Conservation (phyloP, 2,888 invertebrate genomes). For the Hemicrepidius hirtus region DNA sequence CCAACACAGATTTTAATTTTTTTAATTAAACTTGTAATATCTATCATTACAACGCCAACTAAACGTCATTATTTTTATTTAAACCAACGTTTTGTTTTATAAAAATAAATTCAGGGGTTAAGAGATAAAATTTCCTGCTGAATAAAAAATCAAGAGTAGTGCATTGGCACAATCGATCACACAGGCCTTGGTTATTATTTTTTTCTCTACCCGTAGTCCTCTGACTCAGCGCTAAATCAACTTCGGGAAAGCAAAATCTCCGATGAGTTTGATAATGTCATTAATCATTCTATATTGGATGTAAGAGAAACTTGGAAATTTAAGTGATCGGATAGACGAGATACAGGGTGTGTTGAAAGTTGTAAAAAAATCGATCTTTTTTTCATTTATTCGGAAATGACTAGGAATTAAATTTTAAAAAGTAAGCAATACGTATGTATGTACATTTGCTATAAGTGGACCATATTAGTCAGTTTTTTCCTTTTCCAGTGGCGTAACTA, state of each 20-base stretch:
- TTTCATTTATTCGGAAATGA: too few species aligned
- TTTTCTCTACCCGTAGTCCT: background rate
- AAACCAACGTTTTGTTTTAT: too few species aligned
- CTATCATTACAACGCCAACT: too few species aligned
- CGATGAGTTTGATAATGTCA: conserved; percentile 25
- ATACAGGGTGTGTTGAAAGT: background rate
- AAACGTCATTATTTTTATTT: too few species aligned
- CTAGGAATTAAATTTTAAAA: too few species aligned
- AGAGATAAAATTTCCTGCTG: conserved; percentile 18
- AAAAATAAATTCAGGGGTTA: background rate
- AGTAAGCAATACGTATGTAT: too few species aligned
- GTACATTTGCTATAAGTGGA: too few species aligned
- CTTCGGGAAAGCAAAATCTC: background rate
- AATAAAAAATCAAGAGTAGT: conserved; percentile 20
- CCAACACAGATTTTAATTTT: too few species aligned
- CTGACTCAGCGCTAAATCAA: conserved; percentile 18
- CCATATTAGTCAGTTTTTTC: too few species aligned
- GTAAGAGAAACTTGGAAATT: background rate
- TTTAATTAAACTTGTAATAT: too few species aligned
- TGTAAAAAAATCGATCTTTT: background rate
- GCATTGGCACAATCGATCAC: conserved; percentile 23
- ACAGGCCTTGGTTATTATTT: conserved; percentile 20
- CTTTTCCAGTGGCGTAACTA: too few species aligned
- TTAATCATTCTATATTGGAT: conserved; percentile 11
- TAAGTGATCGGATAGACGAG: too few species aligned